phyloP scores from a whole-genome alignment of 2,888 invertebrate genomes.

The Eledona agricola region DNA sequence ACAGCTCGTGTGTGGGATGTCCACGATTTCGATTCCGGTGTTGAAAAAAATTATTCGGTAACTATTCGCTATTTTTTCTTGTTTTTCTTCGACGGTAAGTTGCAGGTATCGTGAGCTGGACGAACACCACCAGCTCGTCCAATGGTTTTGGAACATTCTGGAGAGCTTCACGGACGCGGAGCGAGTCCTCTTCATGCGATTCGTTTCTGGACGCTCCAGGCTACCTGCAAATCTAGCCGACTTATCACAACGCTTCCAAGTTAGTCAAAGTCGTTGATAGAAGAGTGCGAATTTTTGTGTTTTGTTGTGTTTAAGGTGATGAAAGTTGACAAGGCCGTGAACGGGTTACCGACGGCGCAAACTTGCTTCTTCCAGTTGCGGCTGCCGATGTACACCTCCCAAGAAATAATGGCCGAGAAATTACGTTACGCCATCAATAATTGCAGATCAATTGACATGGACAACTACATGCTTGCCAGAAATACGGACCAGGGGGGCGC shows the following conservation, averaged over 20 bases:
- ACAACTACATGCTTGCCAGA: conserved; percentile 73
- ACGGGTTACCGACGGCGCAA: conserved; percentile 72
- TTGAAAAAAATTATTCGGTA: conserved; percentile 71
- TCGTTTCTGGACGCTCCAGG: conserved; percentile 72
- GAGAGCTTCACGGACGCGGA: conserved; percentile 71
- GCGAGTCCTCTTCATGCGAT: conserved; percentile 71
- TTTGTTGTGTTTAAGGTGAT: no score
- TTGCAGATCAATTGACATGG: conserved; percentile 74
- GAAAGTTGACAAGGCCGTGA: conserved; percentile 66
- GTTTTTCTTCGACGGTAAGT: conserved; percentile 23
- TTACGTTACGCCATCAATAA: conserved; percentile 73
- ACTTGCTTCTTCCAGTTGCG: conserved; percentile 72
- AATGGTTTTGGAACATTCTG: conserved; percentile 72
- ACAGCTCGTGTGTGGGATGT: conserved; percentile 71
- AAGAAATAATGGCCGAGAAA: conserved; percentile 69
- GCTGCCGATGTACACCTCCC: conserved; percentile 69
- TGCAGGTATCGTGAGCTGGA: conserved; percentile 71
- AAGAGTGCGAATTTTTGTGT: conserved; percentile 7
- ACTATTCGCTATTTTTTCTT: conserved; percentile 16
- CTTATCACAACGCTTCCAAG: conserved; percentile 72
- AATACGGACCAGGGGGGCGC: conserved; percentile 64
- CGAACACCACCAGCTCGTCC: conserved; percentile 68
- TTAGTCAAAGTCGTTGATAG: conserved; percentile 50
- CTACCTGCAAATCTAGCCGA: conserved; percentile 72
- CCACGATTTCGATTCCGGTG: conserved; percentile 68